phyloP scores from a whole-genome alignment of 1,140 invertebrate species.

The Temnothorax curvispinosus region DNA sequence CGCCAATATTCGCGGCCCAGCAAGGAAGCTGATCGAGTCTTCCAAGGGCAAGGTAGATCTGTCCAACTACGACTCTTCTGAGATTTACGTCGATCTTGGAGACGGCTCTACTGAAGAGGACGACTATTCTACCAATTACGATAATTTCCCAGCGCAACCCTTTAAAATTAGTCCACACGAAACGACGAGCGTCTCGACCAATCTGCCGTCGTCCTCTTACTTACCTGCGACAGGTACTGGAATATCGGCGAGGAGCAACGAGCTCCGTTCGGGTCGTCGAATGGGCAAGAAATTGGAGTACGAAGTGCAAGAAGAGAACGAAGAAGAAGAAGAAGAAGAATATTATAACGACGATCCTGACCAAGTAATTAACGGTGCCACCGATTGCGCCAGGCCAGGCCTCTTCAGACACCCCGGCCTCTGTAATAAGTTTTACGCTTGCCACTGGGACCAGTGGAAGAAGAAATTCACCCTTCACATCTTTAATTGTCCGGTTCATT shows the following conservation, averaged over 20 bases:
- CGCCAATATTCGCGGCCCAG: constrained; percentile 78
- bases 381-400: constrained; percentile 91
- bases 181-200: neutral
- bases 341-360: constrained; percentile 73
- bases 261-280: neutral
- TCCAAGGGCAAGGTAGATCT: constrained; percentile 81
- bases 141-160: neutral
- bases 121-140: constrained; percentile 38
- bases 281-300: constrained; percentile 26
- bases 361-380: constrained; percentile 87
- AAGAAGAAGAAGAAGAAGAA: constrained; percentile 62
- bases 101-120: constrained; percentile 55
- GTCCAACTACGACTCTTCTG: constrained; percentile 82
- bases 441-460: constrained; percentile 93
- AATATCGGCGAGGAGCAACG: neutral
- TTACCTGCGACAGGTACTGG: constrained; percentile 36
- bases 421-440: constrained; percentile 95
- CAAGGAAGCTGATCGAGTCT: constrained; percentile 77
- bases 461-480: constrained; percentile 92
- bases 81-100: constrained; percentile 82
- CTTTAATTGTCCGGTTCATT: constrained; percentile 93
- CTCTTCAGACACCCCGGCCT: constrained; percentile 93
- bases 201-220: constrained; percentile 62
- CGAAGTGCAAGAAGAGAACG: neutral
- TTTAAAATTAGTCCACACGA: constrained; percentile 47